Evolutionary conservation across 2,113 vertebrate species (phyloP).

Genomic region (Rallus limicola): DNA sequence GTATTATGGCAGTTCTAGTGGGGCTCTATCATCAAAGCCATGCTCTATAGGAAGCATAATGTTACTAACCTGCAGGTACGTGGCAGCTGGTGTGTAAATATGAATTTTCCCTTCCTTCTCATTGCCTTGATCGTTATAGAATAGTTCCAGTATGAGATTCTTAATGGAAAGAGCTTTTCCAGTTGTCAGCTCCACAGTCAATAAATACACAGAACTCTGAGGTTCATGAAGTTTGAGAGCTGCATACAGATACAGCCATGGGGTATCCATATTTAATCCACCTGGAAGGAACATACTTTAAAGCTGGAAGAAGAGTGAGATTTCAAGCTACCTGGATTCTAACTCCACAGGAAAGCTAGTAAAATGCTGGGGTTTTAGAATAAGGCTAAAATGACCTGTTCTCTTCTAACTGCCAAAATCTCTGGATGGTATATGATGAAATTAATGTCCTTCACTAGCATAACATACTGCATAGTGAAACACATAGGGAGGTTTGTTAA

Average conservation of each 20-base stretch:
- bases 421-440: neutral
- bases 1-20: neutral
- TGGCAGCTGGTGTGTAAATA: constrained; percentile 76
- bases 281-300: constrained; percentile 61
- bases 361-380: neutral
- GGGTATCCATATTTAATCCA: constrained; percentile 83
- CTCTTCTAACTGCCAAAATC: neutral
- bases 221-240: constrained; percentile 80
- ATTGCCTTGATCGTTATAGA: constrained; percentile 71
- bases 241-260: constrained; percentile 80
- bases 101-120: constrained; percentile 80
- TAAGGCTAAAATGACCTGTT: neutral
- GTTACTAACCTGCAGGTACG: constrained; percentile 78
- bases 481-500: no score
- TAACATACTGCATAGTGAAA: no score
- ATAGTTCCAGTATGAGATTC: constrained; percentile 78
- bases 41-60: neutral
- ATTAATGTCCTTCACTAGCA: neutral
- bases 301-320: neutral
- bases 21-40: neutral
- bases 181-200: constrained; percentile 76
- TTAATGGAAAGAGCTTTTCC: constrained; percentile 80
- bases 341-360: neutral
- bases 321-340: neutral
- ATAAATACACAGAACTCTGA: constrained; percentile 70